Evolutionary conservation across 2,113 vertebrate species (phyloP).

Genomic region (Phocoena phocoena): DNA sequence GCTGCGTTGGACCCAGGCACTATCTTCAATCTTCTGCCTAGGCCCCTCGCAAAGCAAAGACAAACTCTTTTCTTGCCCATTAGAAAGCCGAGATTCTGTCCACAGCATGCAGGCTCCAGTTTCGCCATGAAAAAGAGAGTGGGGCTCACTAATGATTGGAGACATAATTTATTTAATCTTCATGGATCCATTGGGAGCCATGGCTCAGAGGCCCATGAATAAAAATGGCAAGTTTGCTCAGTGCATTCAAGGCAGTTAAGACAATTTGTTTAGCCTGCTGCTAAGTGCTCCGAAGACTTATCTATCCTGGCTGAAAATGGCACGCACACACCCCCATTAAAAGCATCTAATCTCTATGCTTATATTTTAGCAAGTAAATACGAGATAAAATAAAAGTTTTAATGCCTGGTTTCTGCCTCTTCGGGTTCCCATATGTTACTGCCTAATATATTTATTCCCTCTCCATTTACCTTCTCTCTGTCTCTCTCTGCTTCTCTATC

Average conservation of each 20-base stretch:
- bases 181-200: conserved; percentile 72
- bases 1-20: background rate
- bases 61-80: background rate
- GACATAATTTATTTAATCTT: conserved; percentile 81
- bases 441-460: background rate
- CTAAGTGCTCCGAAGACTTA: conserved; percentile 48
- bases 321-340: background rate
- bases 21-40: background rate
- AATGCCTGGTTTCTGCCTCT: background rate
- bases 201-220: conserved; percentile 77
- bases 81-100: background rate
- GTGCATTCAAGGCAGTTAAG: conserved; percentile 66
- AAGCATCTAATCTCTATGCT: background rate
- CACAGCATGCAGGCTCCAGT: background rate
- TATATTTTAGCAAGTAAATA: background rate
- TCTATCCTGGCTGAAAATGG: background rate
- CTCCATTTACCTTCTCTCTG: background rate
- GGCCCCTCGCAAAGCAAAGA: background rate
- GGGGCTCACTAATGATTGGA: conserved; percentile 72
- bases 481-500: background rate
- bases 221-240: conserved; percentile 75
- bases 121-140: conserved; percentile 6
- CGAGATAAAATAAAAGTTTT: background rate
- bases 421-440: background rate
- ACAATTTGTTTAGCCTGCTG: conserved; percentile 66